Conservation (phyloP, 1,140 invertebrate genomes). For the Choristoneura fumiferana region DNA sequence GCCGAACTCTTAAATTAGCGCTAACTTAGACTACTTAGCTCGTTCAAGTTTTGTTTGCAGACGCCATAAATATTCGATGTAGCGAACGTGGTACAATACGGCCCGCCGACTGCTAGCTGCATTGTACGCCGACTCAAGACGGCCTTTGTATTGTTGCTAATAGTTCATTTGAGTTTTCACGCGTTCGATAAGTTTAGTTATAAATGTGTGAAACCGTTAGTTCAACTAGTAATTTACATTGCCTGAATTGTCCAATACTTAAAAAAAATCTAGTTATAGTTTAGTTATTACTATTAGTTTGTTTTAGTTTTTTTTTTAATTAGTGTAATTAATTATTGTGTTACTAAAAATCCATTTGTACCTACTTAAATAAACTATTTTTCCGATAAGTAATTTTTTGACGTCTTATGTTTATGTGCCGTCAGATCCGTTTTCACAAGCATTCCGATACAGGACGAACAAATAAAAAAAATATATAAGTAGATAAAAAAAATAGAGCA, state of each 20-base stretch:
- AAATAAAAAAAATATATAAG: background rate
- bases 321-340: too few relatives aligned
- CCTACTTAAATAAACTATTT: too few relatives aligned
- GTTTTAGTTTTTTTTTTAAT: too few relatives aligned
- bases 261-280: too few relatives aligned
- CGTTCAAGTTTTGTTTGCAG: conserved; percentile 70
- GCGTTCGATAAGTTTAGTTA: conserved; percentile 7
- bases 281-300: too few relatives aligned
- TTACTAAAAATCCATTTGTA: too few relatives aligned
- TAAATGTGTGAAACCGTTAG: background rate
- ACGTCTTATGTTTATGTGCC: too few relatives aligned
- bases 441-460: too few relatives aligned
- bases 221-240: too few relatives aligned
- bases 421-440: too few relatives aligned
- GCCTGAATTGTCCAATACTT: too few relatives aligned
- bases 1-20: conserved; percentile 70
- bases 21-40: conserved; percentile 68
- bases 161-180: conserved; percentile 37
- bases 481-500: background rate
- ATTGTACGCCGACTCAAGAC: conserved; percentile 44
- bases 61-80: conserved; percentile 65
- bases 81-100: conserved; percentile 47
- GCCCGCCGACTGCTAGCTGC: conserved; percentile 36
- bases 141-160: conserved; percentile 40
- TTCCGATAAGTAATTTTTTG: too few relatives aligned